Evolutionary conservation across 2,113 vertebrate species (phyloP), one percentile per base, ranked within the genome.

Genomic region (Capricornis sumatraensis): DNA sequence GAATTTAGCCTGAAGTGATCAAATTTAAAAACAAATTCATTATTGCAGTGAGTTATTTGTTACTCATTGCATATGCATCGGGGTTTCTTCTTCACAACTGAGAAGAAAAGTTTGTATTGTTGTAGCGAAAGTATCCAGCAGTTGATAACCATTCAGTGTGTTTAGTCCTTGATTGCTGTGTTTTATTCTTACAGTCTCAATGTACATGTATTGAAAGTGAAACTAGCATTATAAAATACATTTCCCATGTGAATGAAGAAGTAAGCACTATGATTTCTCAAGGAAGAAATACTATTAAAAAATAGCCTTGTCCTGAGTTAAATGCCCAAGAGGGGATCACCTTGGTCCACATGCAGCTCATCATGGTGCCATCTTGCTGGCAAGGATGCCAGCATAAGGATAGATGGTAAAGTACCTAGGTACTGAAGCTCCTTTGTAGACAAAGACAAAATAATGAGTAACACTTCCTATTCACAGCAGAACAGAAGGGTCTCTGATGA

Each of bases 21-120:
- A 57, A 90, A 83, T 96, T 90, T 88, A 28, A 96, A 90, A 95
- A 78, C 36, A 85, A 50, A 76, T 83, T 27, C 87, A 27, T 15
- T 64, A 19, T 53, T 85, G 33, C 17, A 43, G 14, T 92, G 57
- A 95, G 90, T 85, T 62, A 86, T 82, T 58, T 81, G 47, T 92
- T 57, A 60, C 47, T 27, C 10, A 23, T 40, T 87, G 6, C 89
- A 19, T 92, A 89, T 87, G n/a, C 21, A 43, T 9, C 12, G 0
- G 45, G 27, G 30, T 90, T 87, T 13, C 57, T 86, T 95, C 40
- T 78, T 81, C 82, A 94, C 60, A 97, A 36, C n/a, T 45, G 25
- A 91, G 8, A 47, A 93, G 88, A 60, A 84, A 79, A 52, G 0
- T 64, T 92, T 85, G 36, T 40, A 45, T 57, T n/a, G 11, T 83